A percentile compares a stretch with the other conserved stretches of the same genome.
These are phyloP conservation scores for Xenentodon cancila DNA, from an alignment of 2,797 vertebrate species.

Conservation along the genomic window DNA sequence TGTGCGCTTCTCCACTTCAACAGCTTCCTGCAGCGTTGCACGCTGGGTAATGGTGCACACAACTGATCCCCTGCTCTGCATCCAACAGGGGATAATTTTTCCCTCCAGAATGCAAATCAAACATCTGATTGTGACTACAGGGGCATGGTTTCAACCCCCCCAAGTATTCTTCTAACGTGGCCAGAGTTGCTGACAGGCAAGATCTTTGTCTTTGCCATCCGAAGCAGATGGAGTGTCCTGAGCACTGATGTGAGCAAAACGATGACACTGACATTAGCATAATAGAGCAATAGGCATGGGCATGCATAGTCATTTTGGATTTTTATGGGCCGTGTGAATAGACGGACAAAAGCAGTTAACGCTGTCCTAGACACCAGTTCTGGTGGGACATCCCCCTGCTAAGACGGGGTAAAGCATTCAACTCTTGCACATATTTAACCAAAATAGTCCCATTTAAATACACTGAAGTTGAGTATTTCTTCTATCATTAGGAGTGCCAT, in stretches of 20 bases:
- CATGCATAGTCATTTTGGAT: constrained; percentile 70
- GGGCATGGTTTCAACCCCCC: constrained; percentile 53
- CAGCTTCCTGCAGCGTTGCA: constrained; percentile 69
- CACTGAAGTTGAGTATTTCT: constrained; percentile 26
- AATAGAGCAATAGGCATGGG: constrained; percentile 71
- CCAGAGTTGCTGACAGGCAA: constrained; percentile 69
- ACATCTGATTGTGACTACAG: constrained; percentile 73
- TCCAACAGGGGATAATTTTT: constrained; percentile 67
- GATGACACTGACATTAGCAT: constrained; percentile 78
- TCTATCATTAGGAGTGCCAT: constrained; percentile 22
- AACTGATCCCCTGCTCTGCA: constrained; percentile 66
- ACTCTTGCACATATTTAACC: constrained; percentile 16
- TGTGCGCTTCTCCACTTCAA: constrained; percentile 42
- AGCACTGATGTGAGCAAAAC: constrained; percentile 77
- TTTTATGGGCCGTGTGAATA: constrained; percentile 73
- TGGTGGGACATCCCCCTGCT: constrained; percentile 32
- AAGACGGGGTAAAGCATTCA: constrained; percentile 16
- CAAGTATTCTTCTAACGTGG: constrained; percentile 64
- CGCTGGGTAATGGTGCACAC: constrained; percentile 75
- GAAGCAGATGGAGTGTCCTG: constrained; percentile 71
- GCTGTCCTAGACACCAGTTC: constrained; percentile 17
- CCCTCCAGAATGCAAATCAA: constrained; percentile 74
- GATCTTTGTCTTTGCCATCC: constrained; percentile 56
- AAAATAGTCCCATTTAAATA: constrained; percentile 40
- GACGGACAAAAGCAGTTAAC: constrained; percentile 74